Conservation (phyloP, 2,113 vertebrate species). For the Urocynchramus pylzowi region DNA sequence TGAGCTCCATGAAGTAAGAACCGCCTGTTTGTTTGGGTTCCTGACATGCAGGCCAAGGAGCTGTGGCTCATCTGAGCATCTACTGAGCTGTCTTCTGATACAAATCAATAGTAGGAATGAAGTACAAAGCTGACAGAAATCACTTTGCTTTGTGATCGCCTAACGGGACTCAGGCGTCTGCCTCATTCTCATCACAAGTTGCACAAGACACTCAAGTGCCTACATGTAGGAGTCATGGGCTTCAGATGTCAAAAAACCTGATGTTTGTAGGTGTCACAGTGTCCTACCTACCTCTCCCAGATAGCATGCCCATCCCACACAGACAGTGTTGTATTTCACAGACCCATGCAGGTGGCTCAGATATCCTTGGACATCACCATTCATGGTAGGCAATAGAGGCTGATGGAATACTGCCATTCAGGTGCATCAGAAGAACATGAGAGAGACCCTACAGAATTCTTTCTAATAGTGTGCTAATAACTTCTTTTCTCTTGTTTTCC, state of each 20-base stretch:
- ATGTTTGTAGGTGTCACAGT: neutral
- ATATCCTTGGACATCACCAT: neutral
- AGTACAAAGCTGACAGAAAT: neutral
- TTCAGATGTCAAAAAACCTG: neutral
- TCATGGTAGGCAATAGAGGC: neutral
- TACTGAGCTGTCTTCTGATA: neutral
- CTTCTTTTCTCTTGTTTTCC: neutral
- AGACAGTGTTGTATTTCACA: neutral
- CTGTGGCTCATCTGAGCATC: neutral
- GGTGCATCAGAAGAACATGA: neutral
- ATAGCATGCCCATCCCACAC: fast-evolving
- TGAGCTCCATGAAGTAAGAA: neutral
- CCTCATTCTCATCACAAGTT: neutral
- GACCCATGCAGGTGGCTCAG: neutral
- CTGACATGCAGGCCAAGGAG: neutral
- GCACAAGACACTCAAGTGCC: neutral
- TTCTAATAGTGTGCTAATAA: neutral
- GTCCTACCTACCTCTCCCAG: neutral
- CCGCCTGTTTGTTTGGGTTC: neutral
- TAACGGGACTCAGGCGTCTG: neutral
- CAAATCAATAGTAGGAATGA: neutral
- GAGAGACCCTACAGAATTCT: neutral
- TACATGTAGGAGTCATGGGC: neutral
- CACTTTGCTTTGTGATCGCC: neutral
- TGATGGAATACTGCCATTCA: neutral